Evolutionary conservation across 2,888 invertebrate species (phyloP).

Genomic region (Perizoma affinitatum): DNA sequence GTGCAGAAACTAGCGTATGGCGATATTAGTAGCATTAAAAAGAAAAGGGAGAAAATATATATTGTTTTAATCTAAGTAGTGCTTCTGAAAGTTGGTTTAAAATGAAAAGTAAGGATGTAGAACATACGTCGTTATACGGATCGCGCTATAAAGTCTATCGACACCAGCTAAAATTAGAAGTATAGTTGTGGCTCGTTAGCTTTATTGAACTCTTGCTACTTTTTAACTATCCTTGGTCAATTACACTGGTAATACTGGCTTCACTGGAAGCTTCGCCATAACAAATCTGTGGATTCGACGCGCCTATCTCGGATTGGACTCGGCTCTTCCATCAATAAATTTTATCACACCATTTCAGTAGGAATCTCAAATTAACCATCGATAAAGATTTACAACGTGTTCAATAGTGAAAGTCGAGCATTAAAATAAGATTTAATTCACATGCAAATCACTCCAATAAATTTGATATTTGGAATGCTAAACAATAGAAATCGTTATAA

Average conservation of each 20-base stretch:
- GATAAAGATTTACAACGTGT: conserved; percentile 64
- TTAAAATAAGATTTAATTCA: conserved; percentile 13
- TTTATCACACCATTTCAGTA: conserved; percentile 80
- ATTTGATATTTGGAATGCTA: neutral
- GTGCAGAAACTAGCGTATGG: conserved; percentile 77
- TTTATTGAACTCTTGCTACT: conserved; percentile 66
- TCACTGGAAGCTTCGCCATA: conserved; percentile 58
- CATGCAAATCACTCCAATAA: conserved; percentile 29
- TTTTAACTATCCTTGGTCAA: conserved; percentile 75
- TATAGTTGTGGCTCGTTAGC: conserved; percentile 26
- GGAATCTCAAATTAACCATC: conserved; percentile 71
- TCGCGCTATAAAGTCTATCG: neutral
- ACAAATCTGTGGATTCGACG: conserved; percentile 67
- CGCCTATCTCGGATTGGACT: conserved; percentile 67
- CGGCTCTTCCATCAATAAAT: conserved; percentile 76
- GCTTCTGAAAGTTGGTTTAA: neutral
- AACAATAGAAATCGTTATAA: conserved; percentile 38
- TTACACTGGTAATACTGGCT: too few relatives aligned
- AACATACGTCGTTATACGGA: neutral
- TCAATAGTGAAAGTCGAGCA: conserved; percentile 28
- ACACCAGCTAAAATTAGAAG: conserved; percentile 5
- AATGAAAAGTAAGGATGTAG: neutral
- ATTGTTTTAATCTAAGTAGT: too few relatives aligned
- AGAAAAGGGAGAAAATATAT: too few relatives aligned
- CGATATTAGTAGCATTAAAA: too few relatives aligned